Conservation (phyloP, 2,797 vertebrate genomes). For the Sebastiscus albofasciatus region DNA sequence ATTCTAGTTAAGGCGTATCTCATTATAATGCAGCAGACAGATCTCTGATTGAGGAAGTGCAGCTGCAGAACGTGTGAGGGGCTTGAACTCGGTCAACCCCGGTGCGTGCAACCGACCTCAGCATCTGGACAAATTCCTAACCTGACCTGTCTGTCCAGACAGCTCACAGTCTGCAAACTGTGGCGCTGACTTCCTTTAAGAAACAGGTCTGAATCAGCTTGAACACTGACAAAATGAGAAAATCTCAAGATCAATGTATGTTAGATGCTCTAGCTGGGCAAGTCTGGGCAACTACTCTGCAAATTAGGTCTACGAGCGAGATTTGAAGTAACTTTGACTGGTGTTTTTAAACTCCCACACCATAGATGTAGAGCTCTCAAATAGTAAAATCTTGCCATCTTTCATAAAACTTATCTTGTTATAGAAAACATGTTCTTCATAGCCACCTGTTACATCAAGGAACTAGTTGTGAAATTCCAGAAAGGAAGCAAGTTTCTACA, state of each 20-base stretch:
- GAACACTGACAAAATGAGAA: not conserved
- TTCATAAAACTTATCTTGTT: not conserved
- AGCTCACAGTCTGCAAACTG: conserved; percentile 18
- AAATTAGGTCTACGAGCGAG: not conserved
- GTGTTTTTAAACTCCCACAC: not conserved
- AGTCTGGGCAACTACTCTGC: not conserved
- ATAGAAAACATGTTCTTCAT: not conserved
- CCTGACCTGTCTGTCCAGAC: conserved; percentile 36
- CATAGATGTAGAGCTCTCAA: not conserved
- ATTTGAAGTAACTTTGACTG: not conserved
- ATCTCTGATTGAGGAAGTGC: conserved; percentile 54
- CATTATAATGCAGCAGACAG: conserved; percentile 29
- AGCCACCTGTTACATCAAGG: conserved; percentile 7
- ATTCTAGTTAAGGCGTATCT: not conserved
- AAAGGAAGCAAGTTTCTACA: not conserved
- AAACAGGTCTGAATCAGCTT: conserved; percentile 18
- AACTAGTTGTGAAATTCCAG: not conserved
- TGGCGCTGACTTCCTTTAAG: conserved; percentile 24
- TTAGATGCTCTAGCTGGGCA: not conserved
- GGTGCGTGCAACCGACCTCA: conserved; percentile 24
- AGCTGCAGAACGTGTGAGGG: conserved; percentile 39
- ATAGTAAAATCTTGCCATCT: not conserved
- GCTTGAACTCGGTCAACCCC: conserved; percentile 47
- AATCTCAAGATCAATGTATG: not conserved
- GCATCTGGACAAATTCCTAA: conserved; percentile 46